These are phyloP conservation scores for Philopotamus ludificatus DNA, from an alignment of 1,140 invertebrate species.

Conservation along the genomic window DNA sequence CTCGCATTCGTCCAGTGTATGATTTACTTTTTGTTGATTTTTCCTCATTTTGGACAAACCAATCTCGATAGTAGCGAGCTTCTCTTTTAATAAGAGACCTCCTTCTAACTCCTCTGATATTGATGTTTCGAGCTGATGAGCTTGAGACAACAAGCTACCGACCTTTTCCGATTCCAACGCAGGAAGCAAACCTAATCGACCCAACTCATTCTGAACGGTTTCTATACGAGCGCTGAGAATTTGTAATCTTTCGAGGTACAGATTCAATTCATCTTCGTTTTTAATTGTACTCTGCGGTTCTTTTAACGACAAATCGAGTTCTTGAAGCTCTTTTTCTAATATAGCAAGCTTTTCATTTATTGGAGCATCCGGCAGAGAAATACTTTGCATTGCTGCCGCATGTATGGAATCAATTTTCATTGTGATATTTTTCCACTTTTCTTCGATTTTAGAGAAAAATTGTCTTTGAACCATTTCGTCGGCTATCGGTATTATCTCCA, in stretches of 20 bases:
- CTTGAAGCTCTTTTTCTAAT: constrained; percentile 71
- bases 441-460: constrained; percentile 70
- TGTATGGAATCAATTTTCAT: constrained; percentile 66
- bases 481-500: constrained; percentile 73
- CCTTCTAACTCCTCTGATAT: constrained; percentile 74
- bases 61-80: constrained; percentile 67
- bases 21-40: constrained; percentile 62
- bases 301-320: constrained; percentile 65
- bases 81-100: constrained; percentile 67
- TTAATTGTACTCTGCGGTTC: constrained; percentile 74
- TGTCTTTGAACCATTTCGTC: constrained; percentile 80
- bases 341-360: constrained; percentile 69
- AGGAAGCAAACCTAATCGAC: constrained; percentile 68
- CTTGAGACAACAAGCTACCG: constrained; percentile 65
- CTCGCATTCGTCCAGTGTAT: constrained; percentile 70
- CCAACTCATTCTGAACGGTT: constrained; percentile 75
- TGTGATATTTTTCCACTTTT: constrained; percentile 71
- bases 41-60: constrained; percentile 65
- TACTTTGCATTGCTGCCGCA: constrained; percentile 62
- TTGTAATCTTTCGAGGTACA: constrained; percentile 76
- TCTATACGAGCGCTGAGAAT: constrained; percentile 71
- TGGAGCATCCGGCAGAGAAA: constrained; percentile 69
- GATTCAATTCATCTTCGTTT: constrained; percentile 75
- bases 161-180: constrained; percentile 72
- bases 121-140: constrained; percentile 66